Evolutionary conservation across 2,113 vertebrate species (phyloP).

Genomic region (Verasper variegatus): DNA sequence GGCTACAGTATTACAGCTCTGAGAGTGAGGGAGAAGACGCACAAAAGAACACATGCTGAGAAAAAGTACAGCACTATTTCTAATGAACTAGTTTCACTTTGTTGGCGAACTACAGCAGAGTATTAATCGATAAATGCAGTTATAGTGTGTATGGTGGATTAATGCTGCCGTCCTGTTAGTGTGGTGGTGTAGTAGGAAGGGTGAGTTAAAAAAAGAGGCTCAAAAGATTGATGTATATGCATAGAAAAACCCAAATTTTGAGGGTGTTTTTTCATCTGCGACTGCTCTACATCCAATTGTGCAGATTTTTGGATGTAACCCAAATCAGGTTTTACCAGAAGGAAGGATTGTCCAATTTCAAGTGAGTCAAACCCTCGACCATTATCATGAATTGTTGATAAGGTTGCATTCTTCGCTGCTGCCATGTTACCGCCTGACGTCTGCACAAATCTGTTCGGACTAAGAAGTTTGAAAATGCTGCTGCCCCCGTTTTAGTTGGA

Average conservation of each 20-base stretch:
- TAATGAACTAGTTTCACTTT: constrained; percentile 9
- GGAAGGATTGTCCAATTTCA: background rate
- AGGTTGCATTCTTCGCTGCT: too few species aligned
- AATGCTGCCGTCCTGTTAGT: background rate
- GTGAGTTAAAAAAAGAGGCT: background rate
- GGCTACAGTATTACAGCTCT: background rate
- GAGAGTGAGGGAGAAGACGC: constrained; percentile 21
- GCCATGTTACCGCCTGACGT: too few species aligned
- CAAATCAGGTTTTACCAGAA: background rate
- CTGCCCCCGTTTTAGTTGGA: too few species aligned
- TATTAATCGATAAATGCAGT: background rate
- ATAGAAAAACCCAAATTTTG: background rate
- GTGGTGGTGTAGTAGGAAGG: too few species aligned
- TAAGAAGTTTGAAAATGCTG: too few species aligned
- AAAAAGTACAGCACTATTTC: constrained; percentile 11
- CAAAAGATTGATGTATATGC: constrained; percentile 1
- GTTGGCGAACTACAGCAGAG: background rate
- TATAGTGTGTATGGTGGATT: background rate
- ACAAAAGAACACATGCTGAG: background rate
- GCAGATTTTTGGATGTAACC: background rate
- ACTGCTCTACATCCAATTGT: background rate
- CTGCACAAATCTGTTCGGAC: too few species aligned
- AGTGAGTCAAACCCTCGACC: background rate
- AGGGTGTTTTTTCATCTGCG: too few species aligned
- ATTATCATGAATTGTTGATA: too few species aligned